These are phyloP conservation scores for Dysmachus trigonus DNA, from an alignment of 2,888 invertebrate species.

Conservation along the genomic window DNA sequence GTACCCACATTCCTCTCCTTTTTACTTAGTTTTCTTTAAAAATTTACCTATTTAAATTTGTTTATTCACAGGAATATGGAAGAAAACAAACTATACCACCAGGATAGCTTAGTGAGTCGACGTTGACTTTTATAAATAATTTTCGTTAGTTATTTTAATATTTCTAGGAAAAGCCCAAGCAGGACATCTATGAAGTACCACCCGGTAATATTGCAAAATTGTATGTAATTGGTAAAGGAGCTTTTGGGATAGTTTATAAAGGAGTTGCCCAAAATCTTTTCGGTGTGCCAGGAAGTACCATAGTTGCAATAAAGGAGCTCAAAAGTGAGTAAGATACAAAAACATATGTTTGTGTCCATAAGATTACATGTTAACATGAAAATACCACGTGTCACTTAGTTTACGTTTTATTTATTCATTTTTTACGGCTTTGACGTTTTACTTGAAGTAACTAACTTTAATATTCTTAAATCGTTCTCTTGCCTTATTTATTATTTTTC, in stretches of 20 bases:
- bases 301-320: constrained; percentile 79
- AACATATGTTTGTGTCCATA: background rate
- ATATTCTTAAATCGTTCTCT: no score
- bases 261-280: constrained; percentile 69
- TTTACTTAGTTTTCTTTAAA: background rate
- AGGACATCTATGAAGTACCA: constrained; percentile 60
- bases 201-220: constrained; percentile 57
- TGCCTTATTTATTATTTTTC: no score
- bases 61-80: background rate
- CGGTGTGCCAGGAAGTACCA: constrained; percentile 66
- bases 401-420: no score
- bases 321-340: constrained; percentile 67
- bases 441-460: no score
- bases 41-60: background rate
- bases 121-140: background rate
- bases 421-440: no score
- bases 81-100: background rate
- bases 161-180: constrained; percentile 56
- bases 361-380: background rate
- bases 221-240: constrained; percentile 73
- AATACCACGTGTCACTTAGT: background rate
- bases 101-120: background rate
- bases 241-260: constrained; percentile 78
- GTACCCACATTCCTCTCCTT: no score
- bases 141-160: background rate